phyloP scores from a whole-genome alignment of 2,113 vertebrate genomes.

The Hyperopisus bebe region DNA sequence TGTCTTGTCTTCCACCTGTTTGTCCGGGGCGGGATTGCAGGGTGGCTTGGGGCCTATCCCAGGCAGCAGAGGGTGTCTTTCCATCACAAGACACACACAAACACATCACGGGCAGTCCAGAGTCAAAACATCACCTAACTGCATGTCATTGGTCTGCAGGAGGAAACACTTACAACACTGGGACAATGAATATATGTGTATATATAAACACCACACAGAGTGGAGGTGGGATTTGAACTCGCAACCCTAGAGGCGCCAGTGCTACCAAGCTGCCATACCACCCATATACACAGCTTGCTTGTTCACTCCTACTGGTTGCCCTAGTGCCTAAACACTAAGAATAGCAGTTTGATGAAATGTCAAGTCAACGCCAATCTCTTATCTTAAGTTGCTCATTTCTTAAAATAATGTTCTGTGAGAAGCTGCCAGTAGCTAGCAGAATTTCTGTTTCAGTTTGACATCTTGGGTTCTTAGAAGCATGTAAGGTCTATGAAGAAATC shows the following conservation, averaged over 20 bases:
- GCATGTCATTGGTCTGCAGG: not conserved
- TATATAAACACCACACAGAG: not conserved
- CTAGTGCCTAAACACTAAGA: slow-evolving; percentile 17
- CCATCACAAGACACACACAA: not conserved
- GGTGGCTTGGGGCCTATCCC: not conserved
- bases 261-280: not conserved
- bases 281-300: not conserved
- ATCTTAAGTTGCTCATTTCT: slow-evolving; percentile 60
- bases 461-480: slow-evolving; percentile 32
- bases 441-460: slow-evolving; percentile 37
- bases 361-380: slow-evolving; percentile 38
- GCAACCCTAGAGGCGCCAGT: not conserved
- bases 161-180: not conserved
- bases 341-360: slow-evolving; percentile 19
- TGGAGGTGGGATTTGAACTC: not conserved
- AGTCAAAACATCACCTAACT: not conserved
- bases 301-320: slow-evolving; percentile 17
- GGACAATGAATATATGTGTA: not conserved
- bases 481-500: slow-evolving; percentile 46
- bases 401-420: slow-evolving; percentile 54
- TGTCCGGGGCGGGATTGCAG: not conserved
- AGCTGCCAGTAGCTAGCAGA: slow-evolving; percentile 46
- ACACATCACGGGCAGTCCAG: not conserved
- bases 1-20: not conserved
- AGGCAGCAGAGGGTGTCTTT: not conserved